Conservation (phyloP, 2,113 vertebrate genomes). For the Gymnocephalus cernua region DNA sequence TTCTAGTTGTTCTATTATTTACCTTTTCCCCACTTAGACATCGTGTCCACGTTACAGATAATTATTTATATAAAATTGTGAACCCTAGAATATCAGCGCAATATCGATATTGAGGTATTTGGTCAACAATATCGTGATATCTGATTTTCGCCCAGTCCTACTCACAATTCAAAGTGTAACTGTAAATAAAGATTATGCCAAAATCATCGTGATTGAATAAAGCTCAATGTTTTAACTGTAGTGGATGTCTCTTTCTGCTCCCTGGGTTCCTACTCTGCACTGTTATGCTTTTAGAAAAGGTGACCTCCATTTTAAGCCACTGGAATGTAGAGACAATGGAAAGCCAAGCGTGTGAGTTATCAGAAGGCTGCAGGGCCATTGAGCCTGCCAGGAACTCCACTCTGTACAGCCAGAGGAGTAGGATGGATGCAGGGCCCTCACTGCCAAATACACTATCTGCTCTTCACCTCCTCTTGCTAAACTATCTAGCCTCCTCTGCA, state of each 20-base stretch:
- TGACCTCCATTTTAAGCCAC: slow-evolving; percentile 57
- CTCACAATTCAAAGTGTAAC: background rate
- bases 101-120: too few species aligned
- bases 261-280: slow-evolving; percentile 5
- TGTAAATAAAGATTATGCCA: slow-evolving; percentile 1
- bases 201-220: slow-evolving; percentile 24
- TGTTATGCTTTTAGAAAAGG: slow-evolving; percentile 38
- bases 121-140: too few species aligned
- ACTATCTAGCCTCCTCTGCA: slow-evolving; percentile 38
- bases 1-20: too few species aligned
- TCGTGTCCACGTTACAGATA: too few species aligned
- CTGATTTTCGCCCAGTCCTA: too few species aligned
- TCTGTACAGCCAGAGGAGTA: slow-evolving; percentile 45
- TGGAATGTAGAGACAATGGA: slow-evolving; percentile 71
- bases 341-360: slow-evolving; percentile 66
- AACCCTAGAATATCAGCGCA: too few species aligned
- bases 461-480: slow-evolving; percentile 44
- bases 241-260: background rate
- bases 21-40: too few species aligned
- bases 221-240: slow-evolving; percentile 1
- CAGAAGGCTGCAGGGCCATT: slow-evolving; percentile 51
- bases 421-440: slow-evolving; percentile 35
- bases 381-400: slow-evolving; percentile 56
- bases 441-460: slow-evolving; percentile 28
- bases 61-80: too few species aligned